Percentiles rank a stretch among this genome's conserved stretches.
phyloP scores from a whole-genome alignment of 2,113 vertebrate genomes.

The Spheniscus mendiculus region DNA sequence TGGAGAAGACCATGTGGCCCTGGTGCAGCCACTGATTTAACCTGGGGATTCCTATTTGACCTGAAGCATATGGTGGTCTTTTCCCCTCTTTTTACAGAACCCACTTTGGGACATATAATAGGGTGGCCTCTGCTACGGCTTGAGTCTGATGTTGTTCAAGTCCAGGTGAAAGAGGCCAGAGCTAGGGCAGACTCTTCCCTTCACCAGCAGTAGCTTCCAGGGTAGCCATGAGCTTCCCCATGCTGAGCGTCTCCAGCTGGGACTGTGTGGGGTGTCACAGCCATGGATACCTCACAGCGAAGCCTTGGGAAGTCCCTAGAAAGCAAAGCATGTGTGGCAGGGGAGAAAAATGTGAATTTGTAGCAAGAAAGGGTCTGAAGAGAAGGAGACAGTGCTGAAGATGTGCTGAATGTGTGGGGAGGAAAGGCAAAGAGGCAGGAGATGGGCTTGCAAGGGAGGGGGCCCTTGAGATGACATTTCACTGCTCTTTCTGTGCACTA shows the following conservation, averaged over 20 bases:
- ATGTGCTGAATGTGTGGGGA: neutral
- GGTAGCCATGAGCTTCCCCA: neutral
- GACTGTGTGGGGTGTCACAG: neutral
- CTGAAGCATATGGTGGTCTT: neutral
- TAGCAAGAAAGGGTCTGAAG: neutral
- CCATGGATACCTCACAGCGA: too few species aligned
- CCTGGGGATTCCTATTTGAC: neutral
- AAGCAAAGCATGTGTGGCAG: neutral
- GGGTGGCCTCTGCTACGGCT: neutral
- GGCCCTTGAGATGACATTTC: neutral
- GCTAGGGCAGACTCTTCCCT: neutral
- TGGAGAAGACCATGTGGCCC: neutral
- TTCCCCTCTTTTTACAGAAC: neutral
- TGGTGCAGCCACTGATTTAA: neutral
- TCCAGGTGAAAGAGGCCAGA: neutral
- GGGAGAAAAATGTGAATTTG: neutral
- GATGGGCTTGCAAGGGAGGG: neutral
- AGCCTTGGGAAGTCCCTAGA: neutral
- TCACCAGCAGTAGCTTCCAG: neutral
- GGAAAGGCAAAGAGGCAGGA: neutral
- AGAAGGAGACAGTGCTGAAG: neutral
- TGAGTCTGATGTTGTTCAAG: neutral
- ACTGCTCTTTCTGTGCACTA: slow-evolving; percentile 11
- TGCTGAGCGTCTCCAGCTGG: accelerated
- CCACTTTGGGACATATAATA: neutral